Evolutionary conservation across 2,797 vertebrate species (phyloP).

Genomic region (Galaxias olidus): DNA sequence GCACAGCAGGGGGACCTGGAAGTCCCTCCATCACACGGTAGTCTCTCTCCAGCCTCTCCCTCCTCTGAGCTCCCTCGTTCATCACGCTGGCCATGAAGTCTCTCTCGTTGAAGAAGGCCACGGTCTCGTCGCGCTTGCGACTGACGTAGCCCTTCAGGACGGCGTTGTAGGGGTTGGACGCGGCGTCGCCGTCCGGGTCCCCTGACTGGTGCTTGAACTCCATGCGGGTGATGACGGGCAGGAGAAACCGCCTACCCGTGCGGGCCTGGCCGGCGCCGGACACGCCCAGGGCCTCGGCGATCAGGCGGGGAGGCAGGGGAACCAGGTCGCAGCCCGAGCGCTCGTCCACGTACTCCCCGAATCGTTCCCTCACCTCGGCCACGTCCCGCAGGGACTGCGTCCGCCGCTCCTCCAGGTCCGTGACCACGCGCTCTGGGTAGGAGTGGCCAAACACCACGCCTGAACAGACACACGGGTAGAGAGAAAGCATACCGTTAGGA

Average conservation of each 20-base stretch:
- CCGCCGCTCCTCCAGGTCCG: slow-evolving; percentile 65
- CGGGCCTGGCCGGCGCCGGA: slow-evolving; percentile 28
- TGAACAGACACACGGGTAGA: slow-evolving; percentile 14
- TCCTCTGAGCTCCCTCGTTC: slow-evolving; percentile 61
- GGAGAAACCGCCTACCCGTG: slow-evolving; percentile 57
- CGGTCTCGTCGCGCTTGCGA: slow-evolving; percentile 71
- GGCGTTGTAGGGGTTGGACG: slow-evolving; percentile 70
- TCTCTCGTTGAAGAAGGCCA: slow-evolving; percentile 69
- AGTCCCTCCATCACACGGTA: slow-evolving; percentile 66
- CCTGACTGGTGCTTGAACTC: slow-evolving; percentile 73
- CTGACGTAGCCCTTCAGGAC: slow-evolving; percentile 75
- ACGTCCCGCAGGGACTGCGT: slow-evolving; percentile 70
- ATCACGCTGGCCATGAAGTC: slow-evolving; percentile 75
- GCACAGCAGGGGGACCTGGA: slow-evolving; percentile 28
- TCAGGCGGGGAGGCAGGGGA: slow-evolving; percentile 63
- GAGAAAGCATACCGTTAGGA: no score
- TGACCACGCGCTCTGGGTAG: slow-evolving; percentile 65
- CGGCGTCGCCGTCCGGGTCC: slow-evolving; percentile 54
- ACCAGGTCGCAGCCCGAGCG: slow-evolving; percentile 70
- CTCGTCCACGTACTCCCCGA: slow-evolving; percentile 66
- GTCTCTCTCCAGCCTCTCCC: slow-evolving; percentile 64
- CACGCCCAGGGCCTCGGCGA: slow-evolving; percentile 58
- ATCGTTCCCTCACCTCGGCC: slow-evolving; percentile 57
- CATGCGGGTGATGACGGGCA: slow-evolving; percentile 74
- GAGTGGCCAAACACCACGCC: slow-evolving; percentile 65